Percentiles rank a stretch among this genome's conserved stretches.
These are phyloP conservation scores for Synergus gifuensis DNA, from an alignment of 2,888 invertebrate genomes.

Conservation along the genomic window DNA sequence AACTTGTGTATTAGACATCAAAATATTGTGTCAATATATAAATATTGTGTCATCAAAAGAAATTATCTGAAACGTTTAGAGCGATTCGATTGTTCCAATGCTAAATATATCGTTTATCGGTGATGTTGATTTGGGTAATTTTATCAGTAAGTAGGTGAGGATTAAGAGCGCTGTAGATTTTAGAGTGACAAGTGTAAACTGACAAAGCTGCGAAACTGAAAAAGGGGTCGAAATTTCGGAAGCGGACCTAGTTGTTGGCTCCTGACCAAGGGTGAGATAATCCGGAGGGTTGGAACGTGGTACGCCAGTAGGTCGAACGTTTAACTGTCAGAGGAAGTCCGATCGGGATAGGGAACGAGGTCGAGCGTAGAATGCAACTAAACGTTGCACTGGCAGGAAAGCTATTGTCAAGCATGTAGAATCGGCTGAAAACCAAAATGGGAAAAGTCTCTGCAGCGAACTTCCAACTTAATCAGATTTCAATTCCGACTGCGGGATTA, in stretches of 20 bases:
- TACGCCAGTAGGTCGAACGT: conserved; percentile 44
- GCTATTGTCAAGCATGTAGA: background rate
- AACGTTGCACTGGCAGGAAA: conserved; percentile 10
- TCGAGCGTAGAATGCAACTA: conserved; percentile 35
- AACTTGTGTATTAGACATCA: background rate
- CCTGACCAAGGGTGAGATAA: conserved; percentile 58
- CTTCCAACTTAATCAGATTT: background rate
- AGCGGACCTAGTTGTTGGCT: conserved; percentile 53
- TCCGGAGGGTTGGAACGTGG: conserved; percentile 57
- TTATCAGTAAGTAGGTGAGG: background rate
- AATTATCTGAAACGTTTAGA: background rate
- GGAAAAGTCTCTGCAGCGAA: background rate
- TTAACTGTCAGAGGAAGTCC: conserved; percentile 41
- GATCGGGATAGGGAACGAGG: conserved; percentile 41
- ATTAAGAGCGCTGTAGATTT: background rate
- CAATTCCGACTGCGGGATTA: background rate
- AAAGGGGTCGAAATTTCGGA: conserved; percentile 44
- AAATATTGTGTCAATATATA: background rate
- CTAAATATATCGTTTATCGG: background rate
- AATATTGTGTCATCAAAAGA: background rate
- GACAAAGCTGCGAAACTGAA: background rate
- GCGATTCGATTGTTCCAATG: background rate
- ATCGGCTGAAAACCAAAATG: background rate
- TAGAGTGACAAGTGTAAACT: background rate
- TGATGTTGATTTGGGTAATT: background rate